Evolutionary conservation across 2,113 vertebrate genomes (phyloP).

Genomic region (Thryonomys swinderianus): DNA sequence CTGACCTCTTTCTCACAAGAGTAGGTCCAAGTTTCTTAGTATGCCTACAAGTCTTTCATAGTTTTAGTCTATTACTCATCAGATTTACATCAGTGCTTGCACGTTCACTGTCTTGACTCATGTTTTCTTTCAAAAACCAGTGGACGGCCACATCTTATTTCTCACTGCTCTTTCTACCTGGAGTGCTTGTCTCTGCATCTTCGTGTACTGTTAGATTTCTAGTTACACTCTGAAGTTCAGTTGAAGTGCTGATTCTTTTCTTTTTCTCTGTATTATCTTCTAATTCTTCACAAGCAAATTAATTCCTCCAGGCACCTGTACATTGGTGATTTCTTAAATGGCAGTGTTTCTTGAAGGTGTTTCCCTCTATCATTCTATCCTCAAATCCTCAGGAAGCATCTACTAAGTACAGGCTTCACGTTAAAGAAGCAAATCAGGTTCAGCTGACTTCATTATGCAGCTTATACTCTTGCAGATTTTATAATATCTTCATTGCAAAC

Average conservation of each 20-base stretch:
- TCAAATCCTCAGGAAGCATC: not conserved
- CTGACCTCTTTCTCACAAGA: not conserved
- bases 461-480: constrained; percentile 23
- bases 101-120: not conserved
- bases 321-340: not conserved
- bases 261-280: not conserved
- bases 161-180: not conserved
- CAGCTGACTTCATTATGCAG: not conserved
- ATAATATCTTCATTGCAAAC: not conserved
- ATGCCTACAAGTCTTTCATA: constrained; percentile 17
- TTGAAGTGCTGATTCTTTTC: constrained; percentile 40
- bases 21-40: constrained; percentile 25
- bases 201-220: constrained; percentile 48
- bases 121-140: not conserved
- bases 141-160: constrained; percentile 31
- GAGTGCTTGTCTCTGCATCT: constrained; percentile 35
- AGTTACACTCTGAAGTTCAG: not conserved
- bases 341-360: not conserved
- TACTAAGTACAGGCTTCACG: not conserved
- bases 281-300: not conserved
- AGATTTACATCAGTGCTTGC: constrained; percentile 17
- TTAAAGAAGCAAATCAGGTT: not conserved
- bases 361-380: not conserved
- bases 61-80: not conserved
- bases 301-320: not conserved